Percentiles rank a stretch among this genome's conserved stretches.
These are phyloP conservation scores for Struthidea cinerea DNA, from an alignment of 2,113 vertebrate genomes.

Conservation along the genomic window DNA sequence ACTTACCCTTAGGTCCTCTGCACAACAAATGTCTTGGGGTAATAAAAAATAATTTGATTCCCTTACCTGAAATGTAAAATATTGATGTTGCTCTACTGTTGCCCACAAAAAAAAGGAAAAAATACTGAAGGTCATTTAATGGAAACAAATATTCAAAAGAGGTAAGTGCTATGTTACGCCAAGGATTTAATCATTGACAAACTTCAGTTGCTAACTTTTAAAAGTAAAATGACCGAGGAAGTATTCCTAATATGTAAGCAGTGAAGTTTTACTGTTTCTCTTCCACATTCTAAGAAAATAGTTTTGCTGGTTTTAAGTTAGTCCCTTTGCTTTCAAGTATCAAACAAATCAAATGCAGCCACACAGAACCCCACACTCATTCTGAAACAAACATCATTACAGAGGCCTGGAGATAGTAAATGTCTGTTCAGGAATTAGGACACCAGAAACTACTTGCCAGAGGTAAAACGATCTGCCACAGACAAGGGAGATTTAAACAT, in stretches of 20 bases:
- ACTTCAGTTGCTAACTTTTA: not conserved
- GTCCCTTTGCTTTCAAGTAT: not conserved
- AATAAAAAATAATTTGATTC: not conserved
- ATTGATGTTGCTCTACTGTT: not conserved
- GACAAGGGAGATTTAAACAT: not conserved
- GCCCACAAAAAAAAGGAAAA: not conserved
- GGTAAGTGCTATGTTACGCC: not conserved
- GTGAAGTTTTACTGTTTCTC: not conserved
- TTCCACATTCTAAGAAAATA: not conserved
- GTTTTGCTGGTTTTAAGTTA: not conserved
- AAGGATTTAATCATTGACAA: not conserved
- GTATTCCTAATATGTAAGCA: not conserved
- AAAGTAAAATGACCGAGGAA: not conserved
- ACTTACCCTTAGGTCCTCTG: not conserved
- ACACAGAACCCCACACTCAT: not conserved
- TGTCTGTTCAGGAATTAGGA: not conserved
- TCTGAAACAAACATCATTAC: not conserved
- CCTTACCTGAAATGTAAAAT: not conserved
- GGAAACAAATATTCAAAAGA: not conserved
- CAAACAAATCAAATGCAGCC: not conserved
- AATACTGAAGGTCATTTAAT: not conserved
- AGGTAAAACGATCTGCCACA: not conserved
- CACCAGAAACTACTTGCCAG: not conserved
- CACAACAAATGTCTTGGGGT: not conserved
- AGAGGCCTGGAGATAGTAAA: not conserved